A percentile compares a stretch with the other conserved stretches of the same genome.
These are phyloP conservation scores for Panthera uncia DNA, from an alignment of 2,113 vertebrate species.

Conservation along the genomic window DNA sequence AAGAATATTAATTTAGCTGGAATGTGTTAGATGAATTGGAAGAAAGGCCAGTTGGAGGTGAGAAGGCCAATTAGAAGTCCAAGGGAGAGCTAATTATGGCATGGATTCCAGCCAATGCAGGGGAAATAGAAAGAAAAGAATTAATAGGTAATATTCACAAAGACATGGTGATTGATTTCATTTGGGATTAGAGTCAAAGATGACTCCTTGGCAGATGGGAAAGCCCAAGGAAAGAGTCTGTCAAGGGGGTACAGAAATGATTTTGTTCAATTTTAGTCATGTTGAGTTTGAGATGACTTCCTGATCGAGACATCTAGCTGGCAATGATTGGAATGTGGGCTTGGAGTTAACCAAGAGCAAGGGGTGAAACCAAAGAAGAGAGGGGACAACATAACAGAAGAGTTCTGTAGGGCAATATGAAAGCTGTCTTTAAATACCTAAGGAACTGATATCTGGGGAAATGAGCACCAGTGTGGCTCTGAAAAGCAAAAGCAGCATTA, in stretches of 20 bases:
- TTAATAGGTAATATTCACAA: background rate
- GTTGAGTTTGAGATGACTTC: background rate
- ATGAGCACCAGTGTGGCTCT: background rate
- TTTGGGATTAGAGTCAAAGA: background rate
- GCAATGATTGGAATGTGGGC: background rate
- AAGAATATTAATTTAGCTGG: slow-evolving; percentile 5
- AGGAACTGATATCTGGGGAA: background rate
- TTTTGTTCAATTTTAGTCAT: background rate
- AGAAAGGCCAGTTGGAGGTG: slow-evolving; percentile 13
- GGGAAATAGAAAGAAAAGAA: background rate
- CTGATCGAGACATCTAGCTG: background rate
- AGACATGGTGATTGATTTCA: background rate
- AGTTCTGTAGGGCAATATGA: background rate
- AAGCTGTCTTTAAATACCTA: background rate
- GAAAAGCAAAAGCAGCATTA: background rate
- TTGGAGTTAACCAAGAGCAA: background rate
- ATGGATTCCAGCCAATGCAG: background rate
- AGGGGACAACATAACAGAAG: background rate
- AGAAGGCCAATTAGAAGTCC: slow-evolving; percentile 41
- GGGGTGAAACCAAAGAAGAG: background rate
- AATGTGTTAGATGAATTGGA: background rate
- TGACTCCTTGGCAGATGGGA: background rate
- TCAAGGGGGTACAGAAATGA: background rate
- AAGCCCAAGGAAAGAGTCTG: background rate
- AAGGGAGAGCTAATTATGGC: background rate